These are phyloP conservation scores for Zenarchopterus dispar DNA, from an alignment of 2,797 vertebrate genomes.

Conservation along the genomic window DNA sequence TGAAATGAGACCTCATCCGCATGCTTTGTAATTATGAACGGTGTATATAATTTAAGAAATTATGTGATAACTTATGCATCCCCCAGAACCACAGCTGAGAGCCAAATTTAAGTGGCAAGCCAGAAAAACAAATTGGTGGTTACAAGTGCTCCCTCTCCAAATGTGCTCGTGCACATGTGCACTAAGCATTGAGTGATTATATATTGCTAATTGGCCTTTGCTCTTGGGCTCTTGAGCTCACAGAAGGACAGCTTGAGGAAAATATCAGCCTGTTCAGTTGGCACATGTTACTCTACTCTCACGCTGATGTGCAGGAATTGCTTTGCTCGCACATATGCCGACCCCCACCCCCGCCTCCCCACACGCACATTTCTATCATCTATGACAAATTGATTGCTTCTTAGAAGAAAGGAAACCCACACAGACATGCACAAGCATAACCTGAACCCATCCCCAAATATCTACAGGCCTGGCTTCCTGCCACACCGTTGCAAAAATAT, in stretches of 20 bases:
- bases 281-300: constrained; percentile 6
- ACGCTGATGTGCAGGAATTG: constrained; percentile 11
- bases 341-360: not conserved
- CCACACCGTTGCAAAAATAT: constrained; percentile 51
- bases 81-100: constrained; percentile 44
- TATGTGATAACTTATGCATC: constrained; percentile 22
- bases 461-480: constrained; percentile 32
- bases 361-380: constrained; percentile 7
- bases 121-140: constrained; percentile 56
- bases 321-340: constrained; percentile 3
- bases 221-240: constrained; percentile 47
- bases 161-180: constrained; percentile 15
- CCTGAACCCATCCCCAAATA: constrained; percentile 53
- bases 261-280: constrained; percentile 11
- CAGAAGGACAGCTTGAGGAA: constrained; percentile 39
- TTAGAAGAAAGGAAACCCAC: constrained; percentile 16
- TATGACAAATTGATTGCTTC: constrained; percentile 25
- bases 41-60: constrained; percentile 45
- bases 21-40: constrained; percentile 44
- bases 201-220: constrained; percentile 57
- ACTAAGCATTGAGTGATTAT: constrained; percentile 36
- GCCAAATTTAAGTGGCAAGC: constrained; percentile 41
- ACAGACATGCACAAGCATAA: constrained; percentile 28
- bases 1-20: constrained; percentile 15
- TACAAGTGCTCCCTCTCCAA: constrained; percentile 20